These are phyloP conservation scores for Virgularia gustaviana DNA, from an alignment of 92 coral and sea anemone species.

Conservation along the genomic window DNA sequence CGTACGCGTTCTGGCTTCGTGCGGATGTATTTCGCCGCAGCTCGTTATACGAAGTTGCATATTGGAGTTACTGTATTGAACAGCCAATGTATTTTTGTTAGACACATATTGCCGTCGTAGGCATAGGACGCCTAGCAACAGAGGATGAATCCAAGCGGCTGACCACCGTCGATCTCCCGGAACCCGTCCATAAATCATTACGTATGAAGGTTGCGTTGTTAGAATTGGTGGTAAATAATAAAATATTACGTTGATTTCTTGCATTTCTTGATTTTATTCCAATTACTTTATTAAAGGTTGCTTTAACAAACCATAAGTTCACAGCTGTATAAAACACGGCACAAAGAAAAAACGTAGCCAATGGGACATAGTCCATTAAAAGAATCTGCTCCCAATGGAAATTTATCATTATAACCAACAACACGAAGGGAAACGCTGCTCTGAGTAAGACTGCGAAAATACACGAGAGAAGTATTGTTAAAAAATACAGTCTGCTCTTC, in stretches of 20 bases:
- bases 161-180: not conserved
- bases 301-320: conserved; percentile 84
- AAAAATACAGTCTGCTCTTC: conserved; percentile 40
- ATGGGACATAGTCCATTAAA: conserved; percentile 70
- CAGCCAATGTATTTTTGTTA: not conserved
- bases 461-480: conserved; percentile 39
- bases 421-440: conserved; percentile 69
- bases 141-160: too few species aligned
- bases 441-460: conserved; percentile 58
- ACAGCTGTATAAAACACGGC: conserved; percentile 87
- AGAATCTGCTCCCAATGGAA: conserved; percentile 52
- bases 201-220: conserved; percentile 8
- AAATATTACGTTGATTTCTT: not conserved
- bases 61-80: too few species aligned
- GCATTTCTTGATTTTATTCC: not conserved
- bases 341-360: conserved; percentile 83
- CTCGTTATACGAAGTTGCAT: too few species aligned
- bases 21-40: too few species aligned
- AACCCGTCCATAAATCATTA: conserved; percentile 26
- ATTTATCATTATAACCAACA: conserved; percentile 28
- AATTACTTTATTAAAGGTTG: conserved; percentile 34
- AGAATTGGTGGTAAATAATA: not conserved
- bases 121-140: too few species aligned
- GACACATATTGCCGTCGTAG: too few species aligned
- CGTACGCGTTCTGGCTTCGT: too few species aligned